These are phyloP conservation scores for Chrysina gloriosa DNA, from an alignment of 2,888 invertebrate species.

Conservation along the genomic window DNA sequence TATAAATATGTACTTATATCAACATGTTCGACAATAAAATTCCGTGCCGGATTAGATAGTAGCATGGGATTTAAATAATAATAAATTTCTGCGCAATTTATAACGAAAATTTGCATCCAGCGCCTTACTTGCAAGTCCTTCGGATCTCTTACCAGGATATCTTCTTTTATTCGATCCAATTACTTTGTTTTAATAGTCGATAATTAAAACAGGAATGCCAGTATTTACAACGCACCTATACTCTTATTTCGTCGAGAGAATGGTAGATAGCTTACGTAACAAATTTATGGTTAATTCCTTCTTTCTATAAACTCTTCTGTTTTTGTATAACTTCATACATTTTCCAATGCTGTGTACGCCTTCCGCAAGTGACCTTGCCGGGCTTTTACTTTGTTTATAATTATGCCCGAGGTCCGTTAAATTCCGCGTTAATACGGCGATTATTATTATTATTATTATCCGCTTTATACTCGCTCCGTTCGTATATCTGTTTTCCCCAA, in stretches of 20 bases:
- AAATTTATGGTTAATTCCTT: background rate
- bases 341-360: background rate
- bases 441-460: too few species aligned
- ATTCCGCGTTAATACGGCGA: too few species aligned
- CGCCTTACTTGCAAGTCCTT: background rate
- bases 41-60: background rate
- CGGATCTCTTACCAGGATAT: background rate
- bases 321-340: background rate
- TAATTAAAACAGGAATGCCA: slow-evolving; percentile 2
- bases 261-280: background rate
- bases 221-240: background rate
- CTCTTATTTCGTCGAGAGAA: background rate
- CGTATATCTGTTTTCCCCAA: too few species aligned
- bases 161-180: background rate
- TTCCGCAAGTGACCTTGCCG: too few species aligned
- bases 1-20: background rate
- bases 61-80: background rate
- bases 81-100: background rate
- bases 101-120: background rate
- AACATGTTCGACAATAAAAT: background rate
- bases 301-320: background rate
- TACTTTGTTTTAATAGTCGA: background rate
- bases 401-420: too few species aligned
- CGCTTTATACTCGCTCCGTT: too few species aligned
- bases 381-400: too few species aligned